phyloP scores from a whole-genome alignment of 2,888 invertebrate species.

The Eustalomyia histrio region DNA sequence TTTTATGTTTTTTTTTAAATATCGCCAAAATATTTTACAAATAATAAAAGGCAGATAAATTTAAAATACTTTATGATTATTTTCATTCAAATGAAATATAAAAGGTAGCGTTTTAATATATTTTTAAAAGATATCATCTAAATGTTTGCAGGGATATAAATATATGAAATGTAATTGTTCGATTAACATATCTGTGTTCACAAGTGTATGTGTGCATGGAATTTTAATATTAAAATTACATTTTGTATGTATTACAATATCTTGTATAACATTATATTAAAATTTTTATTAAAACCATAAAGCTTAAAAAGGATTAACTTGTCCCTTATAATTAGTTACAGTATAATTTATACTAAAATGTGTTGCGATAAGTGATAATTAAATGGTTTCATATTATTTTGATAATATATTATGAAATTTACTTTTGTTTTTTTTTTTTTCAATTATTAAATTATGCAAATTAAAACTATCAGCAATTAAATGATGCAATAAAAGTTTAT shows the following conservation, averaged over 20 bases:
- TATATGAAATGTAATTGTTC: neutral
- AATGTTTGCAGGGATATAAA: too few species aligned
- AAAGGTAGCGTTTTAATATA: too few species aligned
- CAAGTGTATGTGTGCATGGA: neutral
- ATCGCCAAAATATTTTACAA: too few species aligned
- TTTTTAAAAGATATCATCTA: too few species aligned
- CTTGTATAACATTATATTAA: neutral
- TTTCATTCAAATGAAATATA: too few species aligned
- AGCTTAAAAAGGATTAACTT: neutral
- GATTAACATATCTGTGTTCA: neutral
- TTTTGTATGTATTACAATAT: neutral
- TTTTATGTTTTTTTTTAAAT: too few species aligned
- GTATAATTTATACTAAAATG: neutral
- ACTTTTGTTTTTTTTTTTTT: neutral
- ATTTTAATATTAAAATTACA: neutral
- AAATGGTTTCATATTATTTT: neutral
- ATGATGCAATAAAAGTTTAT: neutral
- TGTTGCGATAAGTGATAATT: neutral
- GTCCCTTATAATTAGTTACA: neutral
- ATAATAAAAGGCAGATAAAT: too few species aligned
- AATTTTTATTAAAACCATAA: neutral
- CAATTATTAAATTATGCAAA: neutral
- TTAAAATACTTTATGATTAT: too few species aligned
- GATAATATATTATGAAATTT: neutral
- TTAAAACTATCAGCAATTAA: neutral